These are phyloP conservation scores for Pantherophis alleghaniensis DNA, from an alignment of 2,797 vertebrate genomes.

Conservation along the genomic window DNA sequence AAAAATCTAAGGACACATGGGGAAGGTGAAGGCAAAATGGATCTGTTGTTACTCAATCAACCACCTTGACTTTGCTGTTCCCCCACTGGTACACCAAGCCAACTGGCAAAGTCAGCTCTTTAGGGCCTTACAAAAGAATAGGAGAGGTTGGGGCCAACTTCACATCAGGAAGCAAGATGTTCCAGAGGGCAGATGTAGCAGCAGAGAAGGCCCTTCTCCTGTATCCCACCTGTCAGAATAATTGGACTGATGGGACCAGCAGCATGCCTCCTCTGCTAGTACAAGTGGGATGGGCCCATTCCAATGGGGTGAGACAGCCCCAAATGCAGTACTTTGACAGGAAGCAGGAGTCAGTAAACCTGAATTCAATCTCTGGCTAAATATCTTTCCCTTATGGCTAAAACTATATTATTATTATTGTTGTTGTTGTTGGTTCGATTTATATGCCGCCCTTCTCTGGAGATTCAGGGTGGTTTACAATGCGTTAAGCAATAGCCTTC, in stretches of 20 bases:
- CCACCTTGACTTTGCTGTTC: neutral
- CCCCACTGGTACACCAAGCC: neutral
- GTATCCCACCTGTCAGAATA: neutral
- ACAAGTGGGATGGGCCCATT: neutral
- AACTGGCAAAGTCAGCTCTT: neutral
- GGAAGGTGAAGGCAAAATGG: neutral
- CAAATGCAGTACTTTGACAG: neutral
- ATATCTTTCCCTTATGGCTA: neutral
- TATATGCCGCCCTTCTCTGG: too few species aligned
- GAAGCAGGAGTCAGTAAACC: neutral
- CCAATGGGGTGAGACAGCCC: neutral
- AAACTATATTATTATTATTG: neutral
- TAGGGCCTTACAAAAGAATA: neutral
- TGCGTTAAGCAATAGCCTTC: too few species aligned
- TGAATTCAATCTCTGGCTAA: neutral
- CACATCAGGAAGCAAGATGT: neutral
- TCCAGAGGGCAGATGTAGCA: neutral
- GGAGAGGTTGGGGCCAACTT: neutral
- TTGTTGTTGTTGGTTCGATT: too few species aligned
- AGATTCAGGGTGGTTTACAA: too few species aligned
- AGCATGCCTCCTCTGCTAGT: neutral
- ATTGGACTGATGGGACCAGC: neutral
- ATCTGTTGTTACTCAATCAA: neutral
- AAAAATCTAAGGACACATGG: neutral
- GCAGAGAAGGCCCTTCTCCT: neutral